Evolutionary conservation across 2,888 invertebrate species (phyloP), one percentile per base, ranked within the genome.

Genomic region (Blastobasis lacticolella): DNA sequence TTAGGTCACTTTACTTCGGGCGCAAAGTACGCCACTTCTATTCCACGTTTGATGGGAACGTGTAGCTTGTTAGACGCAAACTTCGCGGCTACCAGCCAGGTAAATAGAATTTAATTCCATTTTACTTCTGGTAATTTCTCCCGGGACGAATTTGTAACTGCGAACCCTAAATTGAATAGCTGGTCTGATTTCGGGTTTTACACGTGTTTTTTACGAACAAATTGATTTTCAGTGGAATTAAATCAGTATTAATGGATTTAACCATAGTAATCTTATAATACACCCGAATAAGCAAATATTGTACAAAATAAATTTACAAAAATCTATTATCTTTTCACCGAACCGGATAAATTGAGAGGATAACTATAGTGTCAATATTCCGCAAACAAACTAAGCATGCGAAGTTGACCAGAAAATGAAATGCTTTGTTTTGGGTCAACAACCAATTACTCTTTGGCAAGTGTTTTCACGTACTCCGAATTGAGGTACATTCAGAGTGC

Each of bases 1-100:
- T 73, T 75, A 72, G 67, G 69, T 64, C 66, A 71, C 66, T 23
- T 74, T 67, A 67, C 63, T 64, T 62, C 58, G 57, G 61, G 62
- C 61, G 59, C 55, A 56, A 63, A 66, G 63, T 63, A 63, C 59
- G 59, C 53, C 61, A 60, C 62, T 60, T 62, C 58, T 64, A 60
- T 60, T 55, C 58, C 46, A 51, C 54, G 63, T 62, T 63, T 51
- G 52, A 52, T 49, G 43, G 50, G 49, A 53, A 48, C 52, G 23
- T 44, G 45, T 43, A 23, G 45, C 49, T 44, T 49, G 49, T 49
- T 45, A 49, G 38, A 23, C 1, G 46, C 46, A 37, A 38, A 46
- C 46, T 23, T 48, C 38, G 48, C 47, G n/a, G 23, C 10, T 7
- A 42, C 6, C 42, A 40, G 36, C 5, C 41, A 9, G n/a, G 41